Evolutionary conservation across 2,888 invertebrate genomes (phyloP), one percentile per base, ranked within the genome.

Genomic region (Aelia acuminata): DNA sequence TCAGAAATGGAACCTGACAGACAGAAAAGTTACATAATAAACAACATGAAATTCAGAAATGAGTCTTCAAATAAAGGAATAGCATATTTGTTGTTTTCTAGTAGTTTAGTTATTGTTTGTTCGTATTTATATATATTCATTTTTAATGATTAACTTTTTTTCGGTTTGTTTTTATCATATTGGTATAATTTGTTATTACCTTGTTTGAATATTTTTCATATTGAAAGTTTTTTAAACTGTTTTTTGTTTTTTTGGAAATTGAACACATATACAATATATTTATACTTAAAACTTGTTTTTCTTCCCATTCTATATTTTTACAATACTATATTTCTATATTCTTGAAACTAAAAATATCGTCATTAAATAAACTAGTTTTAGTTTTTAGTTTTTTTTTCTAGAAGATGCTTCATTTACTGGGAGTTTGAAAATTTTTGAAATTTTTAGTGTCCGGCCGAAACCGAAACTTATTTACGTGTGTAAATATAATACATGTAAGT

Each of bases 181-280:
- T 80, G 80, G 80, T 80, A 80, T 11, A 80, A 20, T 80, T 43
- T 22, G 39, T 80, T 80, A 43, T 43, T 80, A 80, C 7, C 80
- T 43, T 39, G 39, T 35, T 43, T 43, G n/a, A 80, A 43, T 80
- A 80, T 80, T 80, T 80, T 70, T 80, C 80, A 80, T 80, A 80
- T 80, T 80, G 80, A 80, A 80, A 80, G 43, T 80, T 80, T 39
- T n/a, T n/a, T n/a, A n/a, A n/a, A n/a, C n/a, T n/a, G n/a, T n/a
- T n/a, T n/a, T n/a, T n/a, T n/a, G n/a, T n/a, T n/a, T n/a, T n/a
- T 39, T 43, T 80, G 80, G 43, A 80, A 70, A 35, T 70, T 70
- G 31, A 35, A 80, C 39, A 47, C 15, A 47, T 47, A 80, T n/a
- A 43, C 63, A 47, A 43, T 80, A 80, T n/a, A 80, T 80, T 80